These are phyloP conservation scores for Paracentrotus lividus DNA, from an alignment of 53 echinoderm and acorn worm genomes.

Conservation along the genomic window DNA sequence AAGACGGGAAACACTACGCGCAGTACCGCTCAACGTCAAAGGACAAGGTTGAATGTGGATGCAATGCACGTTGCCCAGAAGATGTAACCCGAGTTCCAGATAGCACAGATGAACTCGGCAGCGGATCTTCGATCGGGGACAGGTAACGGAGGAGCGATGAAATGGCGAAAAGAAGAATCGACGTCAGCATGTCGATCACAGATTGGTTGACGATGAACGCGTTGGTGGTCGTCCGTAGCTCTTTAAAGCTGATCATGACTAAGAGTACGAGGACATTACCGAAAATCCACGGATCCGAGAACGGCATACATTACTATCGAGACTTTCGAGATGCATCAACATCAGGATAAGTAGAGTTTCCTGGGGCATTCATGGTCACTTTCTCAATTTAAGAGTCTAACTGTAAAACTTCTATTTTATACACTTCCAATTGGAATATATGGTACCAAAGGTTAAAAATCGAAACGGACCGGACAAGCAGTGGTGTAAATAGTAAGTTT, in stretches of 20 bases:
- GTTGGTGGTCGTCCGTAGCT: constrained; percentile 66
- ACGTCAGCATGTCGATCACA: constrained; percentile 73
- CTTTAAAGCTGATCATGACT: constrained; percentile 58
- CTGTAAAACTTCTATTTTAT: no score
- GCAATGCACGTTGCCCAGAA: constrained; percentile 76
- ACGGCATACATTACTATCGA: constrained; percentile 41
- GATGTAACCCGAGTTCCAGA: constrained; percentile 78
- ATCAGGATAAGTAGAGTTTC: neutral
- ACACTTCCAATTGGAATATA: no score
- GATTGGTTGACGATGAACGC: constrained; percentile 77
- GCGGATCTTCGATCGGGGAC: neutral
- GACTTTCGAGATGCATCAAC: neutral
- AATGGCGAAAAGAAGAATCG: constrained; percentile 69
- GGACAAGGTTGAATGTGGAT: constrained; percentile 76
- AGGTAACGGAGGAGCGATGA: constrained; percentile 37
- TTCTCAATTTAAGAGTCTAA: no score
- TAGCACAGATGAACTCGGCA: constrained; percentile 57
- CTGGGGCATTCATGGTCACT: neutral
- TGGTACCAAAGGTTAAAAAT: no score
- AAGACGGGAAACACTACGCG: constrained; percentile 73
- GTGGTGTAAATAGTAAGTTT: no score
- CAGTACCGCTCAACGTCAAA: constrained; percentile 80
- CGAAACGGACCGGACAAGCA: no score
- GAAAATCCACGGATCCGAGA: constrained; percentile 61
- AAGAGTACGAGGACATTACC: constrained; percentile 77